Percentiles rank a stretch among this genome's conserved stretches.
These are phyloP conservation scores for Sciaenops ocellatus DNA, from an alignment of 2,797 vertebrate species.

Conservation along the genomic window DNA sequence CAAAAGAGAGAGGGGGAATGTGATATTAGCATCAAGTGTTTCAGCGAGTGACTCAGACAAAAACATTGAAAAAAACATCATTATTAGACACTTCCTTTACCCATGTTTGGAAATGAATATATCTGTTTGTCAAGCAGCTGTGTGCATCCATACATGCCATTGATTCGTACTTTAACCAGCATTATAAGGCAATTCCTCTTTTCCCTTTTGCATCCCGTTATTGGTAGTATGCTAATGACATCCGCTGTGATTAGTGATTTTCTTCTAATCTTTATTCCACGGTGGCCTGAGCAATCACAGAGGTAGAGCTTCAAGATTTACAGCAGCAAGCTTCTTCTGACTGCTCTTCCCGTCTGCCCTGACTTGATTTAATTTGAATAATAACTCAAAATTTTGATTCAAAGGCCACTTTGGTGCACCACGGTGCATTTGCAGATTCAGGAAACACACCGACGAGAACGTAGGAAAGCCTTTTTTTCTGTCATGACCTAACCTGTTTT, in stretches of 20 bases:
- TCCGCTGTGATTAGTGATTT: slow-evolving; percentile 95
- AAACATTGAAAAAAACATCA: slow-evolving; percentile 84
- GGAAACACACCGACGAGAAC: slow-evolving; percentile 69
- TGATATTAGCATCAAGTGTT: slow-evolving; percentile 86
- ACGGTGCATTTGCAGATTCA: slow-evolving; percentile 67
- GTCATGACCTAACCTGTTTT: slow-evolving; percentile 67
- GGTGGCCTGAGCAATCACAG: slow-evolving; percentile 94
- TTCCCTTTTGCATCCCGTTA: slow-evolving; percentile 89
- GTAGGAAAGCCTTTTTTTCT: slow-evolving; percentile 46
- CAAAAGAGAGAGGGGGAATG: slow-evolving; percentile 85
- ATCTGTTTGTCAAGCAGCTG: slow-evolving; percentile 88
- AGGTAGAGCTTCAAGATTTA: slow-evolving; percentile 92
- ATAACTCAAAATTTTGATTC: slow-evolving; percentile 88
- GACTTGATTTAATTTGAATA: slow-evolving; percentile 91
- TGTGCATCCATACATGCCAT: slow-evolving; percentile 85
- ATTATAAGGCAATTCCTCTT: slow-evolving; percentile 88
- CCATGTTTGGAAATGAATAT: slow-evolving; percentile 84
- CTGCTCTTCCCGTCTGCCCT: slow-evolving; percentile 89
- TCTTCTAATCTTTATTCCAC: slow-evolving; percentile 95
- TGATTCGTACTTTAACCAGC: slow-evolving; percentile 89
- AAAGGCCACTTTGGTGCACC: slow-evolving; percentile 76
- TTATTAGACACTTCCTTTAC: slow-evolving; percentile 87
- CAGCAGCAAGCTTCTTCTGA: slow-evolving; percentile 86
- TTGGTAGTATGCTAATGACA: slow-evolving; percentile 98
- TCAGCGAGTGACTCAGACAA: slow-evolving; percentile 81